A percentile compares a stretch with the other conserved stretches of the same genome.
Evolutionary conservation across 2,113 vertebrate species (phyloP).

Genomic region (Takifugu flavidus): DNA sequence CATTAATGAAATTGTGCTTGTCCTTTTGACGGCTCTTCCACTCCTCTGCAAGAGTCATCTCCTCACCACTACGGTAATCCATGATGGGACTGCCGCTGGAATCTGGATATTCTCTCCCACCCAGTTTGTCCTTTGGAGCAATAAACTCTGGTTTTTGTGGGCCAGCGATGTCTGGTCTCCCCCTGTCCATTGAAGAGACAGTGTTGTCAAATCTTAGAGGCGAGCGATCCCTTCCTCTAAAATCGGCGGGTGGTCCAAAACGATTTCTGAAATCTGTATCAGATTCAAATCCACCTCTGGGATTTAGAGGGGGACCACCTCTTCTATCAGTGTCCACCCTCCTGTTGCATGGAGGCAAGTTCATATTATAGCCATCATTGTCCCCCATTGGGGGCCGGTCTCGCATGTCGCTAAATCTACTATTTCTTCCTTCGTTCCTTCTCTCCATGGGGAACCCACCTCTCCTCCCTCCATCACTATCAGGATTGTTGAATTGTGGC

Average conservation of each 20-base stretch:
- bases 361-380: slow-evolving; percentile 61
- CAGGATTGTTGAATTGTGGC: slow-evolving; percentile 76
- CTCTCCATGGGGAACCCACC: slow-evolving; percentile 59
- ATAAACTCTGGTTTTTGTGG: slow-evolving; percentile 55
- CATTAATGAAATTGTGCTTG: slow-evolving; percentile 32
- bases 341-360: slow-evolving; percentile 70
- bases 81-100: slow-evolving; percentile 53
- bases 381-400: slow-evolving; percentile 60
- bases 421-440: slow-evolving; percentile 56
- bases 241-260: slow-evolving; percentile 76
- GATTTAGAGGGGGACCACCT: slow-evolving; percentile 73
- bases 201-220: slow-evolving; percentile 66
- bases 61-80: slow-evolving; percentile 70
- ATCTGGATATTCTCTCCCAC: slow-evolving; percentile 59
- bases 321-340: slow-evolving; percentile 85
- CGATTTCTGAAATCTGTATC: slow-evolving; percentile 88
- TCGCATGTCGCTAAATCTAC: slow-evolving; percentile 63
- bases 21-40: slow-evolving; percentile 71
- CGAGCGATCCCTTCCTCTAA: slow-evolving; percentile 68
- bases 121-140: slow-evolving; percentile 36
- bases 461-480: slow-evolving; percentile 65
- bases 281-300: slow-evolving; percentile 74
- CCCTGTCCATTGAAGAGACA: slow-evolving; percentile 55
- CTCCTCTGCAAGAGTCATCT: slow-evolving; percentile 73
- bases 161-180: slow-evolving; percentile 53